Conservation (phyloP, 2,797 vertebrate genomes). For the Delichon dasypus region DNA sequence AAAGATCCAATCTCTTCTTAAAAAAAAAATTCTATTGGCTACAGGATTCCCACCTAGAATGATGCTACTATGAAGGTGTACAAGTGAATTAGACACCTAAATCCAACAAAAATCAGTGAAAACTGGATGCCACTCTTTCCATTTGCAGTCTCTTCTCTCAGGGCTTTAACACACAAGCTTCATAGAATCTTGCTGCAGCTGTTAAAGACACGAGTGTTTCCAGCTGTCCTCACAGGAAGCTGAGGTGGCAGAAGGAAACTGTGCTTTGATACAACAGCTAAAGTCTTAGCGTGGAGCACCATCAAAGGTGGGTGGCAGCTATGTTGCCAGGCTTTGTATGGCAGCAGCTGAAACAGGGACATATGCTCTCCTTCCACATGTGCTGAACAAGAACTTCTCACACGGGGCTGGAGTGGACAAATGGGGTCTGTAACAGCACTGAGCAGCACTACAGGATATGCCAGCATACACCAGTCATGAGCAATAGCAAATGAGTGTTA, state of each 20-base stretch:
- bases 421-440: not conserved
- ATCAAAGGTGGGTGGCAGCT: constrained; percentile 22
- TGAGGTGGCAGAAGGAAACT: not conserved
- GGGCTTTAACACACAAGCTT: not conserved
- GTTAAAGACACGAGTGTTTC: not conserved
- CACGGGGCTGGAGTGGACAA: not conserved
- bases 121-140: not conserved
- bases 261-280: not conserved
- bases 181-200: constrained; percentile 23
- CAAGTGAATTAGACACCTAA: not conserved
- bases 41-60: not conserved
- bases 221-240: constrained; percentile 53
- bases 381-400: not conserved
- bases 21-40: not conserved
- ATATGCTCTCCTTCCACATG: not conserved
- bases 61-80: not conserved
- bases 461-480: not conserved
- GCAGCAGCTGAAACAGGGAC: constrained; percentile 42
- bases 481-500: not conserved
- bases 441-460: not conserved
- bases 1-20: not conserved
- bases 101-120: not conserved
- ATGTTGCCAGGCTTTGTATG: not conserved
- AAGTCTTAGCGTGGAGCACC: not conserved
- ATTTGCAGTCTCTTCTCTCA: not conserved